Evolutionary conservation across 2,113 vertebrate species (phyloP).

Genomic region (Hypocryptadius cinnamomeus): DNA sequence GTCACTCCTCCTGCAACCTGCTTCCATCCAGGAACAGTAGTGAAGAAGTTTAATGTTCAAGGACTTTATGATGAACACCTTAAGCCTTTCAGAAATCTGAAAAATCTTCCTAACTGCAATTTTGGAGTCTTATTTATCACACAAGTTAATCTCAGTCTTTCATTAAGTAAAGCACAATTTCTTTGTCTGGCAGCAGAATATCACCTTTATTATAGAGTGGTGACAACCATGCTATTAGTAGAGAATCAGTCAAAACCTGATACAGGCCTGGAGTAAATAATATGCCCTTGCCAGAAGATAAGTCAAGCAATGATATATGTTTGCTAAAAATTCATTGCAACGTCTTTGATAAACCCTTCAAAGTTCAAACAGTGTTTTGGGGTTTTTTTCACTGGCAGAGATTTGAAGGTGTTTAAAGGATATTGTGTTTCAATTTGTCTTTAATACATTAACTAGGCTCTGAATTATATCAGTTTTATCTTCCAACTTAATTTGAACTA

Average conservation of each 20-base stretch:
- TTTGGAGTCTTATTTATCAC: conserved; percentile 79
- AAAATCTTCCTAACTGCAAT: conserved; percentile 65
- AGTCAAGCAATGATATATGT: conserved; percentile 3
- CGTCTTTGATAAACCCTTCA: conserved; percentile 72
- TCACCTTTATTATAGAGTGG: neutral
- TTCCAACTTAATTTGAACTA: conserved; percentile 70
- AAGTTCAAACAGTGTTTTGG: conserved; percentile 76
- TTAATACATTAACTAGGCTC: conserved; percentile 72
- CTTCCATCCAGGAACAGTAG: conserved; percentile 58
- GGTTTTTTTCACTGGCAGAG: conserved; percentile 76
- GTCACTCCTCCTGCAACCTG: conserved; percentile 61
- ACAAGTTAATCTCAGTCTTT: conserved; percentile 26
- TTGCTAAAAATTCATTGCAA: conserved; percentile 67
- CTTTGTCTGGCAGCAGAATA: conserved; percentile 78
- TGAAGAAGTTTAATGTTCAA: conserved; percentile 74
- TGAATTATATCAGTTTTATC: conserved; percentile 72
- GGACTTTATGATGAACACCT: conserved; percentile 63
- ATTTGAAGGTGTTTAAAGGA: conserved; percentile 65
- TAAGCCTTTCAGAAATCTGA: conserved; percentile 54
- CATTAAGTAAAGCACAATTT: conserved; percentile 58
- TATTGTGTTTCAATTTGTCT: conserved; percentile 79
- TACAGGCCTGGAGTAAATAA: neutral
- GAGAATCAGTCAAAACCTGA: neutral
- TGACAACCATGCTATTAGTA: neutral
- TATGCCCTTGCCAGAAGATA: neutral